Percentiles rank a stretch among this genome's conserved stretches.
Conservation (phyloP, 2,797 vertebrate species). For the Urophycis tenuis region DNA sequence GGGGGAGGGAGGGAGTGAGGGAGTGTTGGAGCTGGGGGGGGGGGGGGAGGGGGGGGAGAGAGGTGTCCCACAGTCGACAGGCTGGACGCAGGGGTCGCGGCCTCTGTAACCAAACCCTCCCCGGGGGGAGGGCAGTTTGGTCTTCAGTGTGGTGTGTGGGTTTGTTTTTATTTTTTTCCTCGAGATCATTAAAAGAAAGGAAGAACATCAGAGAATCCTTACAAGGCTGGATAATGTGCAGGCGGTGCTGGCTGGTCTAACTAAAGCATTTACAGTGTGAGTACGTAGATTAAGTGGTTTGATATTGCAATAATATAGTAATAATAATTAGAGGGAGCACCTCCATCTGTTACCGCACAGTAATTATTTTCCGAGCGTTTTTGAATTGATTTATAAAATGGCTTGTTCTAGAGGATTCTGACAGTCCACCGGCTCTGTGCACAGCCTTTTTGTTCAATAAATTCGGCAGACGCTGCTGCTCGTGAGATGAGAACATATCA, state of each 20-base stretch:
- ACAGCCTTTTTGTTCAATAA: slow-evolving; percentile 46
- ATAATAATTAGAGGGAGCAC: slow-evolving; percentile 50
- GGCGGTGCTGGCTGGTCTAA: slow-evolving; percentile 44
- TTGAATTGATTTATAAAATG: slow-evolving; percentile 51
- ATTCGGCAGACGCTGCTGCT: slow-evolving; percentile 56
- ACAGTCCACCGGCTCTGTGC: slow-evolving; percentile 39
- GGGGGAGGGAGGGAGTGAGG: background rate
- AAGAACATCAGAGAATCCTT: slow-evolving; percentile 19
- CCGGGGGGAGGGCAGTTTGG: background rate
- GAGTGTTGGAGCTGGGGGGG: background rate
- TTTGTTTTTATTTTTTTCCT: background rate
- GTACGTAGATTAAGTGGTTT: slow-evolving; percentile 57
- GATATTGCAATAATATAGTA: slow-evolving; percentile 64
- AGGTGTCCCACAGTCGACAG: background rate
- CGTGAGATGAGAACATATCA: slow-evolving; percentile 73
- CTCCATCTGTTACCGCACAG: slow-evolving; percentile 54
- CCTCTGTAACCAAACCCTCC: background rate
- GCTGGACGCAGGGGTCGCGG: background rate
- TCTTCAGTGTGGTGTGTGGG: background rate
- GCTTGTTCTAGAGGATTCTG: slow-evolving; percentile 51
- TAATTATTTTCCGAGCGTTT: slow-evolving; percentile 57
- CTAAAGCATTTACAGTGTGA: slow-evolving; percentile 51
- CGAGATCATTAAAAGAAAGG: slow-evolving; percentile 30
- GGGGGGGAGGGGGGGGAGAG: background rate
- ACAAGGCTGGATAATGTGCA: slow-evolving; percentile 33